Evolutionary conservation across 2,888 invertebrate species (phyloP).

Genomic region (Stenolophus ochropezus): DNA sequence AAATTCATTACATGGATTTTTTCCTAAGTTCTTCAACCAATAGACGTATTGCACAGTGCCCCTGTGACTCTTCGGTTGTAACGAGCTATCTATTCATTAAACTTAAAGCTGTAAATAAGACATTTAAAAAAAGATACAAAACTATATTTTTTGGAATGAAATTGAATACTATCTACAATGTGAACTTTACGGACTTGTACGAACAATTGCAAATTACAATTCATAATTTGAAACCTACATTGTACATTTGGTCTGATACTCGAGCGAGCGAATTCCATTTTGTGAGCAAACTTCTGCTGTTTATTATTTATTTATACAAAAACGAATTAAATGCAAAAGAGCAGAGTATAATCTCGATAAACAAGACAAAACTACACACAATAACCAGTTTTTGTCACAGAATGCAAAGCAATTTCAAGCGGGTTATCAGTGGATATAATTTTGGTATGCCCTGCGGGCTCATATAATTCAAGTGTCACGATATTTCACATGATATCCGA

Average conservation of each 20-base stretch:
- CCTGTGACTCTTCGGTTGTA: no score
- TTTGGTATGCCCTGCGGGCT: slow-evolving; percentile 15
- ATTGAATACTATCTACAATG: no score
- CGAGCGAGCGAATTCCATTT: no score
- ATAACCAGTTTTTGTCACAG: slow-evolving; percentile 23
- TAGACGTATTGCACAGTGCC: no score
- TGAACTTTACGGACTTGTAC: no score
- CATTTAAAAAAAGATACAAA: no score
- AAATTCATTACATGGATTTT: no score
- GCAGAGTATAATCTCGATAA: slow-evolving; percentile 12
- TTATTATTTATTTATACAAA: not conserved
- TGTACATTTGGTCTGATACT: no score
- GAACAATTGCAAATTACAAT: not conserved
- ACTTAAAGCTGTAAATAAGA: no score
- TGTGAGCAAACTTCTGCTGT: not conserved
- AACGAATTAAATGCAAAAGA: slow-evolving; percentile 32
- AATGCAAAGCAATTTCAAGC: slow-evolving; percentile 25
- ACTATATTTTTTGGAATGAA: no score
- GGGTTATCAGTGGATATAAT: slow-evolving; percentile 24
- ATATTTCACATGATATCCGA: slow-evolving; percentile 22
- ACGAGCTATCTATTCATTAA: no score
- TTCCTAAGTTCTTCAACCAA: no score
- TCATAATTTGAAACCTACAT: not conserved
- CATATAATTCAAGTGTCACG: slow-evolving; percentile 38
- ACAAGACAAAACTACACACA: slow-evolving; percentile 33